Evolutionary conservation across 2,797 vertebrate species (phyloP), one percentile per base, ranked within the genome.

Genomic region (Aratinga solstitialis): DNA sequence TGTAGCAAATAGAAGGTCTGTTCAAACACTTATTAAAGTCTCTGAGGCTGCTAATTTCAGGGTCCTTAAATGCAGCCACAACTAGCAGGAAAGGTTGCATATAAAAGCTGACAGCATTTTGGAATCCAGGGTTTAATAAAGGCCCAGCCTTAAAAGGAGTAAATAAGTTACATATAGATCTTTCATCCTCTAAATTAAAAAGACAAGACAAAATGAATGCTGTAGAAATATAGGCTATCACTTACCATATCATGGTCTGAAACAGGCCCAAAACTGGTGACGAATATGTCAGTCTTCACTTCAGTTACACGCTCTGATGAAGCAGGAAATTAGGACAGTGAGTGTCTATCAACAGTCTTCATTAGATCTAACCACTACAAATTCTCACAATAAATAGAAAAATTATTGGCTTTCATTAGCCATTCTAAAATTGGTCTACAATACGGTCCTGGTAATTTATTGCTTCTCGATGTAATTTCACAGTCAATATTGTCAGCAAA

Each of bases 271-370:
- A 99, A 99, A 91, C 99, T 99, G 97, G 99, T 99, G 98, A 99
- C 99, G 80, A 99, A 99, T 98, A 99, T 99, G 98, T 99, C 99
- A 95, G 99, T 99, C 99, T 99, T 99, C 98, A 99, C 99, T 98
- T 99, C 99, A 51, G 99, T 99, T 98, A 99, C 99, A 97, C 99
- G 99, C 99, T 99, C 99, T 99, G 99, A 98, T 98, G 99, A 98
- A 99, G 98, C 98, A 99, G 98, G 98, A 99, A 99, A 99, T 99
- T 98, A 98, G 96, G 97, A 98, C 96, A 98, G 98, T 99, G 97
- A 99, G 98, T 98, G 97, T 97, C 97, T 98, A 98, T 98, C 98
- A 98, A 97, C 93, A 97, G 91, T 94, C 93, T 97, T 98, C 98
- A 98, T 98, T 99, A 98, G 97, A 95, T 90, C 92, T 97, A 98